A percentile compares a stretch with the other conserved stretches of the same genome.
Conservation (phyloP, 2,888 invertebrate species). For the Phortica magna region DNA sequence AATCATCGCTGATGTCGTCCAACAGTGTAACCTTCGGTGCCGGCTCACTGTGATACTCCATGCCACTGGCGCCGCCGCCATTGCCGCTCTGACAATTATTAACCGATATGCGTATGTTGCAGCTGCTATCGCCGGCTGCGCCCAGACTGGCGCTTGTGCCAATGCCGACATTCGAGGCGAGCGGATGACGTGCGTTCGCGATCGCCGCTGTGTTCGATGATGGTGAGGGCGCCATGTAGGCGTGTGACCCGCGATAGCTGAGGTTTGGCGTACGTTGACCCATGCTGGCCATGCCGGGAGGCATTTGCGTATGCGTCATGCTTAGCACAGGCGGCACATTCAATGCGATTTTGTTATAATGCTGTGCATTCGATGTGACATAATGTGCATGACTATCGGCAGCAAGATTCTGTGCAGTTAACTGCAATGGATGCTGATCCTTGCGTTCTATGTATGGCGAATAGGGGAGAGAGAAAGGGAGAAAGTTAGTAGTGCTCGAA, state of each 20-base stretch:
- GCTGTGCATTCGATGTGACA: constrained; percentile 43
- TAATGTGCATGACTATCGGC: constrained; percentile 60
- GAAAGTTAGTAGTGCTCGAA: not conserved
- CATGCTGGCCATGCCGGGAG: constrained; percentile 67
- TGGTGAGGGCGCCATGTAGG: constrained; percentile 27
- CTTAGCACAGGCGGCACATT: constrained; percentile 72
- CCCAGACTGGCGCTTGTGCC: constrained; percentile 40
- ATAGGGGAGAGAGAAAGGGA: constrained; percentile 13
- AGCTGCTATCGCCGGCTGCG: constrained; percentile 46
- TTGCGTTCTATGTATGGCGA: constrained; percentile 67
- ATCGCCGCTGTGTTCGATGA: constrained; percentile 36
- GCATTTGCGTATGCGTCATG: constrained; percentile 69
- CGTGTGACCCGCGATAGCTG: constrained; percentile 53
- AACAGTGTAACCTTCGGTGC: constrained; percentile 69
- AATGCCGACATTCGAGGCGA: constrained; percentile 12
- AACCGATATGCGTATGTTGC: constrained; percentile 58
- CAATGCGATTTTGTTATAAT: constrained; percentile 49
- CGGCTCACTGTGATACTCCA: constrained; percentile 49
- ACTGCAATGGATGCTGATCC: constrained; percentile 67
- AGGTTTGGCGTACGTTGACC: constrained; percentile 64
- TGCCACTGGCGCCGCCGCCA: no score
- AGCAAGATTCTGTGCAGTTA: constrained; percentile 69
- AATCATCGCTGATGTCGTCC: constrained; percentile 63
- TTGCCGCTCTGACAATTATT: constrained; percentile 38
- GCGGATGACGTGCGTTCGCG: constrained; percentile 45